A percentile compares a stretch with the other conserved stretches of the same genome.
Evolutionary conservation across 2,888 invertebrate species (phyloP).

Genomic region (Ptilodon capucinus): DNA sequence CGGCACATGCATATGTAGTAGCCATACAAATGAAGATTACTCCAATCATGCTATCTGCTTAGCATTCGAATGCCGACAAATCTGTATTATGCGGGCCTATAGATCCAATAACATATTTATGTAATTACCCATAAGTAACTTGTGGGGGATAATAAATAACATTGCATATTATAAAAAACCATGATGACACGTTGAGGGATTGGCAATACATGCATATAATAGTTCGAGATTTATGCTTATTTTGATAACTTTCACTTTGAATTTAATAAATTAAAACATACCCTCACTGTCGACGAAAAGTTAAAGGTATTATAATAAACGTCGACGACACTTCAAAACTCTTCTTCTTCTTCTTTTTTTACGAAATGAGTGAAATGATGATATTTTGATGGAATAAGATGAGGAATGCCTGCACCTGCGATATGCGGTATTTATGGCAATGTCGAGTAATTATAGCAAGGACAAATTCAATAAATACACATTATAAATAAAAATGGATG

Average conservation of each 20-base stretch:
- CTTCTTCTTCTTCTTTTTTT: too few species aligned
- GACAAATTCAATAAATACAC: too few species aligned
- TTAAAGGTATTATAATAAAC: slow-evolving; percentile 27
- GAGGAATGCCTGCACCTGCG: too few species aligned
- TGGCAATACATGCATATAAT: too few species aligned
- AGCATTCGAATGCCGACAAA: slow-evolving; percentile 26
- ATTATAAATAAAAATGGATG: too few species aligned
- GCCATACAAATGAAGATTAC: slow-evolving; percentile 39
- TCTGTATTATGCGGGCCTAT: slow-evolving; percentile 20
- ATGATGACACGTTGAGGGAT: slow-evolving; percentile 9
- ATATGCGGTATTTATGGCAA: too few species aligned
- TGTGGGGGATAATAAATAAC: slow-evolving; percentile 8
- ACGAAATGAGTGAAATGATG: too few species aligned
- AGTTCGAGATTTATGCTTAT: too few species aligned
- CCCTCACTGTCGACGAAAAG: slow-evolving; percentile 4
- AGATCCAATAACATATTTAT: slow-evolving; percentile 22
- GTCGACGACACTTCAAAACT: slow-evolving; percentile 19
- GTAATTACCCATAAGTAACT: slow-evolving; percentile 12
- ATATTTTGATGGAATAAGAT: too few species aligned
- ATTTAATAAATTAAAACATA: too few species aligned
- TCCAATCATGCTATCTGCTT: slow-evolving; percentile 32
- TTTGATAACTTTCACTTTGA: too few species aligned
- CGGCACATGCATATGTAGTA: slow-evolving; percentile 42
- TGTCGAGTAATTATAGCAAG: too few species aligned
- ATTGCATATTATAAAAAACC: slow-evolving; percentile 11